These are phyloP conservation scores for Heteractis magnifica DNA, from an alignment of 92 coral and sea anemone species.

Conservation along the genomic window DNA sequence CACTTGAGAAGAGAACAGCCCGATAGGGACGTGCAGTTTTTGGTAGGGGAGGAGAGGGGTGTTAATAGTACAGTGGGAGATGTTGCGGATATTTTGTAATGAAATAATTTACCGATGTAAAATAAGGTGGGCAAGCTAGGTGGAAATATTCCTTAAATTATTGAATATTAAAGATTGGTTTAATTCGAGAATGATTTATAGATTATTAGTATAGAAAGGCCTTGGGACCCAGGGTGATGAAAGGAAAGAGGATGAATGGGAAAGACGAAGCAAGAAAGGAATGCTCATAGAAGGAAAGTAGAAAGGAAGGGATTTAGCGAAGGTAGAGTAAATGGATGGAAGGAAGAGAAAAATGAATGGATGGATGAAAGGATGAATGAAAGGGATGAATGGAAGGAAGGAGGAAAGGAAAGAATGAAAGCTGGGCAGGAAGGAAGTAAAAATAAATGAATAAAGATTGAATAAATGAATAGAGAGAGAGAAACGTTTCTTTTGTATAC, in stretches of 20 bases:
- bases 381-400: neutral
- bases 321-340: neutral
- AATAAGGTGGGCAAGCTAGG: neutral
- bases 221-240: neutral
- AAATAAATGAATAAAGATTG: neutral
- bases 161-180: neutral
- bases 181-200: neutral
- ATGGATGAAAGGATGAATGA: neutral
- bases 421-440: neutral
- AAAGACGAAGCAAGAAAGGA: neutral
- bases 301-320: neutral
- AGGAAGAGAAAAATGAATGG: neutral
- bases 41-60: too few relatives aligned
- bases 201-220: too few relatives aligned
- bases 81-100: too few relatives aligned
- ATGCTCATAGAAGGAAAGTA: neutral
- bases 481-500: too few relatives aligned
- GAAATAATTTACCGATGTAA: too few relatives aligned
- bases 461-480: too few relatives aligned
- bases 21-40: too few relatives aligned
- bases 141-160: neutral
- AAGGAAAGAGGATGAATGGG: neutral
- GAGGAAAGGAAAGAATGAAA: neutral
- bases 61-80: too few relatives aligned
- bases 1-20: too few relatives aligned